These are phyloP conservation scores for Sminthurides aquaticus DNA, from an alignment of 2,888 invertebrate species.

Conservation along the genomic window DNA sequence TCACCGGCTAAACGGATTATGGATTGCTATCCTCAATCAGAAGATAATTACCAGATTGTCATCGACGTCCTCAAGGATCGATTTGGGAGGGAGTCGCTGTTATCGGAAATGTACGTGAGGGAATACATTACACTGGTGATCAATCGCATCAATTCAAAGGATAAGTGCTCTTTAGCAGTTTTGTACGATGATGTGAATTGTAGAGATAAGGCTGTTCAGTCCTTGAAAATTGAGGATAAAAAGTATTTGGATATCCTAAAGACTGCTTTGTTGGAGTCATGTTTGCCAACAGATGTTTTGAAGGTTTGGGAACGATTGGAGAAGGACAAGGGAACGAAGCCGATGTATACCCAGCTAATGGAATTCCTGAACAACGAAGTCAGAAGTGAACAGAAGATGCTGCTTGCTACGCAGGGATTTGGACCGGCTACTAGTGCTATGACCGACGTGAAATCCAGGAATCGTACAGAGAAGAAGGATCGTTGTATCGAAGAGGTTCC, in stretches of 20 bases:
- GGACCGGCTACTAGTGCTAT: not conserved
- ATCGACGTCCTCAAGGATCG: not conserved
- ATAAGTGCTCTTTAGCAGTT: not conserved
- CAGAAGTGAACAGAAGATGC: not conserved
- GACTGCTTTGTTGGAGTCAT: not conserved
- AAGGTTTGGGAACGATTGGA: not conserved
- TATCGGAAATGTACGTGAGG: not conserved
- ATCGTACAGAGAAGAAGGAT: not conserved
- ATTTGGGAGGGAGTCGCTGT: not conserved
- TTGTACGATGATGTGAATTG: not conserved
- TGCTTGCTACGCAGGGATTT: constrained; percentile 8
- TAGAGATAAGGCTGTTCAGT: not conserved
- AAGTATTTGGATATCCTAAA: not conserved
- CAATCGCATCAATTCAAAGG: not conserved
- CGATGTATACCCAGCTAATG: not conserved
- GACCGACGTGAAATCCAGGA: not conserved
- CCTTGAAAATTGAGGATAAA: not conserved
- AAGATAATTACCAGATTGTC: not conserved
- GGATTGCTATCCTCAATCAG: not conserved
- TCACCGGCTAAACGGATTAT: not conserved
- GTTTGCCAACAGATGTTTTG: not conserved
- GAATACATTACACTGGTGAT: not conserved
- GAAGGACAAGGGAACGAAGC: not conserved
- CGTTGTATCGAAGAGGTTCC: not conserved
- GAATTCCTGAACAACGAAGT: constrained; percentile 19